Evolutionary conservation across 2,797 vertebrate species (phyloP).

Genomic region (Carduelis carduelis): DNA sequence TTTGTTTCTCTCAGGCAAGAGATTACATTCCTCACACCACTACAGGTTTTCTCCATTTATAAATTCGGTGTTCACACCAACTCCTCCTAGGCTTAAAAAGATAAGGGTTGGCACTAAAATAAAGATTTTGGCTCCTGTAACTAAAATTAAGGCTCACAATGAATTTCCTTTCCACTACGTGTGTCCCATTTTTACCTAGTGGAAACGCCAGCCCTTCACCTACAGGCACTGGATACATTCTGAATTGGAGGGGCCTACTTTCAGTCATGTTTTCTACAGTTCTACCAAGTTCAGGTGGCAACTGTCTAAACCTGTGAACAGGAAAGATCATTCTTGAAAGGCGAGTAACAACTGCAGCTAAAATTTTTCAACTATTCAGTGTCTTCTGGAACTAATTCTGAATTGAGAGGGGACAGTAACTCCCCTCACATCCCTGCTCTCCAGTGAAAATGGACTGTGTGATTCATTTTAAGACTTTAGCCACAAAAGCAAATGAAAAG

Average conservation of each 20-base stretch:
- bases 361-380: background rate
- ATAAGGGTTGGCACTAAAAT: conserved; percentile 47
- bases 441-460: background rate
- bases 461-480: background rate
- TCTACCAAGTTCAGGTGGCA: background rate
- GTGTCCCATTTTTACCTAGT: background rate
- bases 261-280: background rate
- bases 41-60: background rate
- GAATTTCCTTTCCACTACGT: background rate
- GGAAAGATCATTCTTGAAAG: background rate
- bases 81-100: conserved; percentile 27
- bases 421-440: background rate
- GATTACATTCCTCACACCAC: conserved; percentile 38
- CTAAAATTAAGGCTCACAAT: conserved; percentile 67
- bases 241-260: background rate
- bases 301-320: conserved; percentile 10
- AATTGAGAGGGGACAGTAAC: background rate
- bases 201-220: conserved; percentile 39
- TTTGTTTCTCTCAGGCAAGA: conserved; percentile 37
- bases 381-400: background rate
- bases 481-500: conserved; percentile 16
- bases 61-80: conserved; percentile 11
- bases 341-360: background rate
- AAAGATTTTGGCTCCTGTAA: conserved; percentile 64
- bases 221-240: conserved; percentile 49